Conservation (phyloP, 2,113 vertebrate species). For the Cyprinodon variegatus region DNA sequence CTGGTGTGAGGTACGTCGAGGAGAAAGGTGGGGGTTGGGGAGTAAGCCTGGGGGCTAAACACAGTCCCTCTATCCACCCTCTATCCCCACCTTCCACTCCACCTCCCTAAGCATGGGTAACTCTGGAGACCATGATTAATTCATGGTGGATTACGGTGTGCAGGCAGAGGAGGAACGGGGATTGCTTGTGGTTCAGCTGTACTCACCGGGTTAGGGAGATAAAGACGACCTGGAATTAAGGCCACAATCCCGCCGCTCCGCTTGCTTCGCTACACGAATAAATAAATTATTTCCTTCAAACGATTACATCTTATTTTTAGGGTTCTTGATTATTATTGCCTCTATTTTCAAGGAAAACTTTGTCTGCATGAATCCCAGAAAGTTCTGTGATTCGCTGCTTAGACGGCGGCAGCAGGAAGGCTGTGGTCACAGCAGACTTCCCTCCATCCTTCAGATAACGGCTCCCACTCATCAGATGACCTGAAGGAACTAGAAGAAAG, state of each 20-base stretch:
- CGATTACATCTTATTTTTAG: slow-evolving; percentile 49
- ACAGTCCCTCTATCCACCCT: slow-evolving; percentile 62
- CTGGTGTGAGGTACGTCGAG: slow-evolving; percentile 67
- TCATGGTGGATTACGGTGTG: slow-evolving; percentile 82
- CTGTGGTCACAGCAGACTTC: slow-evolving; percentile 56
- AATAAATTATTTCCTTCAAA: slow-evolving; percentile 50
- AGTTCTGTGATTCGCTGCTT: no score
- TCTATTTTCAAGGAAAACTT: slow-evolving; percentile 33
- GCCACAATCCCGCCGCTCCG: slow-evolving; percentile 55
- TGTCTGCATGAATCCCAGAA: background rate
- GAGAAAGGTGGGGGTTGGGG: slow-evolving; percentile 28
- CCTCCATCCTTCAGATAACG: slow-evolving; percentile 71
- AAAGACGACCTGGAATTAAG: slow-evolving; percentile 69
- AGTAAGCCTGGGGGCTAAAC: slow-evolving; percentile 74
- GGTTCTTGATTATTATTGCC: slow-evolving; percentile 53
- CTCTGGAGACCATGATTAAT: slow-evolving; percentile 83
- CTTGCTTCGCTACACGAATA: slow-evolving; percentile 48
- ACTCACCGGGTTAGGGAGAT: slow-evolving; percentile 69
- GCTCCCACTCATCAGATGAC: slow-evolving; percentile 55
- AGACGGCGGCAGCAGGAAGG: slow-evolving; percentile 43
- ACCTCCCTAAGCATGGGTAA: slow-evolving; percentile 79
- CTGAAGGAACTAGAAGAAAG: slow-evolving; percentile 48
- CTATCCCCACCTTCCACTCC: slow-evolving; percentile 48
- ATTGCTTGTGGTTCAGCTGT: slow-evolving; percentile 72
- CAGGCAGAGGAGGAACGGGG: slow-evolving; percentile 65